phyloP scores from a whole-genome alignment of 1,140 invertebrate genomes.

The Anthonomus grandis region DNA sequence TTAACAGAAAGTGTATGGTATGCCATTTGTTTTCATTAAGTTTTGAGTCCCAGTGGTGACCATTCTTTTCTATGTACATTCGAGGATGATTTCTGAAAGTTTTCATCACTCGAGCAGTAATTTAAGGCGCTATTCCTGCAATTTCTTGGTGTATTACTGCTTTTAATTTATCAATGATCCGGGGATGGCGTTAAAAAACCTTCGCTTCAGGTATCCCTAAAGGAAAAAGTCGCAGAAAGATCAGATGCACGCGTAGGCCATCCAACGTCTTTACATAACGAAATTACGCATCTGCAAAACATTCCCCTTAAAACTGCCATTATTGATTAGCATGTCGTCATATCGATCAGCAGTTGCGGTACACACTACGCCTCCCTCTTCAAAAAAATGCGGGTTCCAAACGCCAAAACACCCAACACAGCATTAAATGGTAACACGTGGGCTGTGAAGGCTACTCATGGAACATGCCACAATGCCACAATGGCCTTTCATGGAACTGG shows the following conservation, averaged over 20 bases:
- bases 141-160: no score
- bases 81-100: no score
- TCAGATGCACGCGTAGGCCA: conserved; percentile 19
- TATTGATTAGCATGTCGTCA: conserved; percentile 19
- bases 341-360: conserved; percentile 25
- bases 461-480: conserved; percentile 9
- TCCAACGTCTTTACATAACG: conserved; percentile 2
- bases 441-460: conserved; percentile 20
- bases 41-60: conserved; percentile 5
- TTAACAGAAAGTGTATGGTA: no score
- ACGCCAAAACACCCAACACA: conserved; percentile 17
- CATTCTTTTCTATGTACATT: conserved; percentile 2
- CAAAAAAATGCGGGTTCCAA: conserved; percentile 16
- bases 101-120: no score
- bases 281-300: conserved; percentile 19
- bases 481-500: no score
- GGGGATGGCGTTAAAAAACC: conserved; percentile 7
- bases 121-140: no score
- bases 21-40: conserved; percentile 5
- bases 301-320: no score
- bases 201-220: no score
- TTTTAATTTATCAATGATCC: conserved; percentile 13
- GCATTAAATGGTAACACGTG: conserved; percentile 26
- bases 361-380: conserved; percentile 14
- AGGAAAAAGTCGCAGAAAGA: no score